These are phyloP conservation scores for Engraulis encrasicolus DNA, from an alignment of 2,113 vertebrate species.

Conservation along the genomic window DNA sequence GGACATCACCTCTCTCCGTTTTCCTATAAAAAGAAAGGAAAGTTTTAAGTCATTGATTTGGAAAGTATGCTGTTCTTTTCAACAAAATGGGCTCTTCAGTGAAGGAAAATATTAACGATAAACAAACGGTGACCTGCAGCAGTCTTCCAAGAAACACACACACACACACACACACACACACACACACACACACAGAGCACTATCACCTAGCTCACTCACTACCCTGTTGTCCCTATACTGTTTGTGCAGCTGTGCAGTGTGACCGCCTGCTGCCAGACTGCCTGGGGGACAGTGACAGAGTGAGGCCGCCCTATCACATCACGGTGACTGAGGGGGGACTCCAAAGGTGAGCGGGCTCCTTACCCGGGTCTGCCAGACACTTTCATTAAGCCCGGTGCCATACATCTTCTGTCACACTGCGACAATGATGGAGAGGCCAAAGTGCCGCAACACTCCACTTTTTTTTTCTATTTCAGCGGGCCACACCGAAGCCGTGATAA, in stretches of 20 bases:
- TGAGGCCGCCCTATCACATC: slow-evolving; percentile 26
- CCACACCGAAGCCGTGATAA: slow-evolving; percentile 14
- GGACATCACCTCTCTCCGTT: no score
- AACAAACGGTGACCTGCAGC: background rate
- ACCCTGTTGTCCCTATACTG: background rate
- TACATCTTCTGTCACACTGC: slow-evolving; percentile 43
- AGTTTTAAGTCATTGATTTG: no score
- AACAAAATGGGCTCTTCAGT: background rate
- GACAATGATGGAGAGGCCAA: slow-evolving; percentile 44
- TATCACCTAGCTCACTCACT: background rate
- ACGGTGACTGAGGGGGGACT: slow-evolving; percentile 38
- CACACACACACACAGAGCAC: slow-evolving; percentile 11
- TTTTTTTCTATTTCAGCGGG: slow-evolving; percentile 44
- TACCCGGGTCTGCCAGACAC: slow-evolving; percentile 38
- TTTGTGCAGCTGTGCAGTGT: slow-evolving; percentile 17
- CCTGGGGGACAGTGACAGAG: slow-evolving; percentile 43
- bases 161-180: background rate
- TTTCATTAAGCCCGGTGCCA: slow-evolving; percentile 48
- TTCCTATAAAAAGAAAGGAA: no score
- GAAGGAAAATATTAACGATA: background rate
- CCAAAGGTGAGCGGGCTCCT: slow-evolving; percentile 34
- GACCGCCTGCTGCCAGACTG: no score
- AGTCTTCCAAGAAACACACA: slow-evolving; percentile 6
- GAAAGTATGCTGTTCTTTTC: no score
- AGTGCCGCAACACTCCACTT: slow-evolving; percentile 37